phyloP scores from a whole-genome alignment of 1,140 invertebrate genomes.

The Orius insidiosus region DNA sequence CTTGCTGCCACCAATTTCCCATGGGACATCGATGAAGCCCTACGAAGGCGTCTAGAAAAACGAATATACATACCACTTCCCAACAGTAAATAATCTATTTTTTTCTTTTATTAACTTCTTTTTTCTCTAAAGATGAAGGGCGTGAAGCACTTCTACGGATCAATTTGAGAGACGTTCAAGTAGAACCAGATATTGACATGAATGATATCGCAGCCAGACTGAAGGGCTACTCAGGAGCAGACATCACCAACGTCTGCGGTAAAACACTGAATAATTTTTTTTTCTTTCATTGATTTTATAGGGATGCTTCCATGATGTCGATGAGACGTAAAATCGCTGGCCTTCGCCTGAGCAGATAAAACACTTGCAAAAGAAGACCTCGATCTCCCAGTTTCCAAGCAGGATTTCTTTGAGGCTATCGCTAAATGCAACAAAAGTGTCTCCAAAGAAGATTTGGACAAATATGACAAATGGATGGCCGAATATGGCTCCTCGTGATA shows the following conservation, averaged over 20 bases:
- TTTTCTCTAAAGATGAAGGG: conserved; percentile 41
- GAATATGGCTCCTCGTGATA: conserved; percentile 84
- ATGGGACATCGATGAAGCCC: conserved; percentile 98
- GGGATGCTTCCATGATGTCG: conserved; percentile 98
- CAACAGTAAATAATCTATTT: conserved; percentile 38
- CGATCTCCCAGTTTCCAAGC: conserved; percentile 77
- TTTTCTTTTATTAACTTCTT: not conserved
- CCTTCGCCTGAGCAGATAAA: conserved; percentile 88
- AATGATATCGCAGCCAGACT: conserved; percentile 66
- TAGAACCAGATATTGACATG: conserved; percentile 69
- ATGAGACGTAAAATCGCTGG: conserved; percentile 91
- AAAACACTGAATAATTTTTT: conserved; percentile 25
- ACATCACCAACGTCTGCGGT: conserved; percentile 97
- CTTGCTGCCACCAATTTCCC: conserved; percentile 98
- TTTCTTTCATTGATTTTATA: too few species aligned
- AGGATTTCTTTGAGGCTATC: conserved; percentile 85
- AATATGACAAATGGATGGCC: conserved; percentile 96
- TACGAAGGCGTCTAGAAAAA: conserved; percentile 88
- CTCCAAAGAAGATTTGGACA: conserved; percentile 83
- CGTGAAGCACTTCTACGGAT: conserved; percentile 80
- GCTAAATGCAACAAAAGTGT: conserved; percentile 94
- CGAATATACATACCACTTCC: conserved; percentile 99
- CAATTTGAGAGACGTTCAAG: conserved; percentile 77
- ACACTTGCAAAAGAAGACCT: conserved; percentile 88
- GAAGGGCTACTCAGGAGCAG: conserved; percentile 92